Percentiles rank a stretch among this genome's conserved stretches.
phyloP scores from a whole-genome alignment of 2,888 invertebrate species.

The Allygus modestus region DNA sequence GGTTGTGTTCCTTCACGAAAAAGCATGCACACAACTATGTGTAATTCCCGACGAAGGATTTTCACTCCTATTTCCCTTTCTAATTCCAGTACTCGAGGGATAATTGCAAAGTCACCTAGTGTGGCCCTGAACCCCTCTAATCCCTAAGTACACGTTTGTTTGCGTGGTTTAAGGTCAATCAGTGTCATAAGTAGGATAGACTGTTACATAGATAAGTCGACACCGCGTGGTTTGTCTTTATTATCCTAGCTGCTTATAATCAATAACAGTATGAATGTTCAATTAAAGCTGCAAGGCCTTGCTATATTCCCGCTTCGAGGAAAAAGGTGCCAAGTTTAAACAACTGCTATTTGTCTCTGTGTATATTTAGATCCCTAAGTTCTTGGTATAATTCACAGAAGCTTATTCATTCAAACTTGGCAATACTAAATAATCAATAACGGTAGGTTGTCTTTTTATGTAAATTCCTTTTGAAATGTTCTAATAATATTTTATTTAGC shows the following conservation, averaged over 20 bases:
- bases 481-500: too few relatives aligned
- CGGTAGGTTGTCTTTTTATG: too few relatives aligned
- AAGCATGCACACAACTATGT: neutral
- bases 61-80: constrained; percentile 20
- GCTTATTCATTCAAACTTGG: too few relatives aligned
- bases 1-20: too few relatives aligned
- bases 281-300: neutral
- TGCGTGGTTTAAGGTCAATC: neutral
- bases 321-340: too few relatives aligned
- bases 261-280: neutral
- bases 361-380: too few relatives aligned
- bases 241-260: neutral
- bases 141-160: constrained; percentile 4
- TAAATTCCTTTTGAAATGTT: too few relatives aligned
- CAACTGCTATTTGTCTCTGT: too few relatives aligned
- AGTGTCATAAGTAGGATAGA: neutral
- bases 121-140: neutral
- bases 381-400: too few relatives aligned
- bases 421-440: too few relatives aligned
- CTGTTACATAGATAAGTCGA: neutral
- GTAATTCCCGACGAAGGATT: neutral
- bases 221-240: neutral
- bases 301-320: too few relatives aligned
- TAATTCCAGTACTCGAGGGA: neutral
- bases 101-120: neutral